phyloP scores from a whole-genome alignment of 2,888 invertebrate genomes.

The Aphidoletes aphidimyza region DNA sequence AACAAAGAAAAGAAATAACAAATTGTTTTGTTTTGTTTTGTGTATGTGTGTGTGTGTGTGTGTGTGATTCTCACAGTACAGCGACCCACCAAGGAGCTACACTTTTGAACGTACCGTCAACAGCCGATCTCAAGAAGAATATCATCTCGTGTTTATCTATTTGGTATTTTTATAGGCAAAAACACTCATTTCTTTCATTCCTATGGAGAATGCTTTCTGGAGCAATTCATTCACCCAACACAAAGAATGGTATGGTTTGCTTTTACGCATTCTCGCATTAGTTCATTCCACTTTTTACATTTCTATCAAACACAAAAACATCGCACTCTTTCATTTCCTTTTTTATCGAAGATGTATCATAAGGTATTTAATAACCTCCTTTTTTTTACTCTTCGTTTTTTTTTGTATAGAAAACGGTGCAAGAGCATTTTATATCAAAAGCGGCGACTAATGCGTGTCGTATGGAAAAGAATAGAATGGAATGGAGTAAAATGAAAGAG shows the following conservation, averaged over 20 bases:
- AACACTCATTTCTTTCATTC: background rate
- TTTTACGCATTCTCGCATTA: background rate
- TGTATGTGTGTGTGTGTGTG: no score
- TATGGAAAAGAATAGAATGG: background rate
- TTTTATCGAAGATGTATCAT: background rate
- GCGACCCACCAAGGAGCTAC: background rate
- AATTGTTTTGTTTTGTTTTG: background rate
- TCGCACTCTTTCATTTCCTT: background rate
- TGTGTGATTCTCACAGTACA: background rate
- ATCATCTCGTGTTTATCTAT: conserved; percentile 28
- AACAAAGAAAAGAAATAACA: background rate
- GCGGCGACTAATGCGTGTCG: conserved; percentile 21
- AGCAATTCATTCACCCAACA: background rate
- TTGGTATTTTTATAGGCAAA: conserved; percentile 33
- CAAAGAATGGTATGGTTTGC: background rate
- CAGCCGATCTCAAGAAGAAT: background rate
- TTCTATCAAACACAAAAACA: background rate
- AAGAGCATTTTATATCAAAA: conserved; percentile 1
- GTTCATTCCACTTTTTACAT: conserved; percentile 22
- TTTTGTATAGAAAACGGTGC: background rate
- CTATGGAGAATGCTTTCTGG: background rate
- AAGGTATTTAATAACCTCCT: background rate
- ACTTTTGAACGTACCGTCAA: no score
- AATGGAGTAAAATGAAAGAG: background rate
- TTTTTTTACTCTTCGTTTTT: background rate